Evolutionary conservation across 2,797 vertebrate genomes (phyloP).

Genomic region (Hafferia zeledoni): DNA sequence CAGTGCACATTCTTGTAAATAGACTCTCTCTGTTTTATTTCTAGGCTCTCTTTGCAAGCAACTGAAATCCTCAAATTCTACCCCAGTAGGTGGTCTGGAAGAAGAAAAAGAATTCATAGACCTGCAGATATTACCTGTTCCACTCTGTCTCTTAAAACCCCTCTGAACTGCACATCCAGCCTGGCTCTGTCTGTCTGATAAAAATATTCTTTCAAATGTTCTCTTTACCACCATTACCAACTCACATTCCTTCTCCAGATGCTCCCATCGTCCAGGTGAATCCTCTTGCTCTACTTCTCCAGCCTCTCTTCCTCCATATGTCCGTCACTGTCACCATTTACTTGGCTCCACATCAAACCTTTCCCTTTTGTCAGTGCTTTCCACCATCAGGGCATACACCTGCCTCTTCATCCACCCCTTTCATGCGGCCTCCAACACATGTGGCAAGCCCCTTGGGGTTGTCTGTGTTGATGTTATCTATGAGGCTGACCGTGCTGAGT

Average conservation of each 20-base stretch:
- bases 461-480: background rate
- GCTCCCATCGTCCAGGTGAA: background rate
- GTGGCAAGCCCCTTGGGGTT: background rate
- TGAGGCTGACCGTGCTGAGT: background rate
- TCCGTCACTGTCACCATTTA: background rate
- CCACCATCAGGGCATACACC: accelerated
- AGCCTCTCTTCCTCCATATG: background rate
- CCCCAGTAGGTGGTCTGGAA: background rate
- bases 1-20: background rate
- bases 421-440: background rate
- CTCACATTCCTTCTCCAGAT: background rate
- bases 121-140: background rate
- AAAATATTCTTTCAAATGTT: background rate
- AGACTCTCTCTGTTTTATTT: background rate
- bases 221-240: background rate
- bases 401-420: background rate
- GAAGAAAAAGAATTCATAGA: background rate
- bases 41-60: background rate
- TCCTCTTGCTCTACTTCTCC: background rate
- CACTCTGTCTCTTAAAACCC: background rate
- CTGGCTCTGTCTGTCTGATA: background rate
- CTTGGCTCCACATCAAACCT: background rate
- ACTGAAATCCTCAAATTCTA: background rate
- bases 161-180: background rate
- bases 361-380: background rate